These are phyloP conservation scores for Cydia strobilella DNA, from an alignment of 1,140 invertebrate genomes.

Conservation along the genomic window DNA sequence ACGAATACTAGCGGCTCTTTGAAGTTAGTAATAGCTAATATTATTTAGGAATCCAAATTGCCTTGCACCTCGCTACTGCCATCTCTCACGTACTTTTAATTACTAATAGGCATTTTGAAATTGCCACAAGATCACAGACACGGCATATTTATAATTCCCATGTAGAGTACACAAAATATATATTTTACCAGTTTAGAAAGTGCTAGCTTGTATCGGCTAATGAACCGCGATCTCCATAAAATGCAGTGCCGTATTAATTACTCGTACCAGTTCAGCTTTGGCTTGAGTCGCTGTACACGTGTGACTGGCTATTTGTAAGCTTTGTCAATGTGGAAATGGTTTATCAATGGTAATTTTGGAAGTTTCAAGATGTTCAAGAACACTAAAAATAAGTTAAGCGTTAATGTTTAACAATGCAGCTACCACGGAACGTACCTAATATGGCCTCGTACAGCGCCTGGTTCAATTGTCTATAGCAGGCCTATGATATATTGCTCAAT, in stretches of 20 bases:
- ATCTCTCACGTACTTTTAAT: constrained; percentile 9
- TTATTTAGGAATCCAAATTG: constrained; percentile 3
- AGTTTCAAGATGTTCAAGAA: too few relatives aligned
- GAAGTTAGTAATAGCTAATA: neutral
- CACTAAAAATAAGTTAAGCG: too few relatives aligned
- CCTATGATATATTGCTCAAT: too few relatives aligned
- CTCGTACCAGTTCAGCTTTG: neutral
- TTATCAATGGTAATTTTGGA: neutral
- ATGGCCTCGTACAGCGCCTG: too few relatives aligned
- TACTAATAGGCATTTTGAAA: constrained; percentile 3
- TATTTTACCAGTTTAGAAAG: constrained; percentile 24
- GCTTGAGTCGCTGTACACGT: neutral
- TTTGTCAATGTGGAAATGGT: neutral
- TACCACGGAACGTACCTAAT: too few relatives aligned
- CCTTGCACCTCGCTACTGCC: neutral
- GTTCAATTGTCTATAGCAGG: too few relatives aligned
- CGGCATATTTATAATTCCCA: neutral
- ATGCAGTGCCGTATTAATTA: neutral
- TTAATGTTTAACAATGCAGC: too few relatives aligned
- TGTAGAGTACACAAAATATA: neutral
- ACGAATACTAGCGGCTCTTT: neutral
- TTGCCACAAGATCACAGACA: constrained; percentile 2
- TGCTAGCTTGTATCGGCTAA: constrained; percentile 1
- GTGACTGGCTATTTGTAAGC: neutral
- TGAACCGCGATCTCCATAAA: constrained; percentile 5